Evolutionary conservation across 2,888 invertebrate species (phyloP).

Genomic region (Microchrysa polita): DNA sequence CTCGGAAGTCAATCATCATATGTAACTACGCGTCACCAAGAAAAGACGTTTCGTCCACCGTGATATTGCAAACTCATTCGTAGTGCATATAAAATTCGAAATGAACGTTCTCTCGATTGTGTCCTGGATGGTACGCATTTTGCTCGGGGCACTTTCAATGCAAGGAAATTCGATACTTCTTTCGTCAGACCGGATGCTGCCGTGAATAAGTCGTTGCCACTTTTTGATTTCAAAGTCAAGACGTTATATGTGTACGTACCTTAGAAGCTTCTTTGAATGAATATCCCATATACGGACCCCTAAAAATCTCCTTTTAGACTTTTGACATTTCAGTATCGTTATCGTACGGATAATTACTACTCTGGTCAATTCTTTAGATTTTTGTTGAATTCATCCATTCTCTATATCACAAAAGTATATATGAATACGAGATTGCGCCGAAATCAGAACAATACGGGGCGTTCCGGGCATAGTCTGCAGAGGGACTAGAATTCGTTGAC

Average conservation of each 20-base stretch:
- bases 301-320: conserved; percentile 24
- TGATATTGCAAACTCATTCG: neutral
- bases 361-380: neutral
- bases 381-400: neutral
- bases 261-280: conserved; percentile 8
- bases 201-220: conserved; percentile 36
- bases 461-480: neutral
- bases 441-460: conserved; percentile 21
- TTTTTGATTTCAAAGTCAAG: conserved; percentile 41
- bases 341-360: conserved; percentile 24
- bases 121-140: conserved; percentile 11
- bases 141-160: conserved; percentile 24
- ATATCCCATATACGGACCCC: neutral
- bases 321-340: neutral
- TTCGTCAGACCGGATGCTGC: conserved; percentile 30
- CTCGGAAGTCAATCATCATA: conserved; percentile 39
- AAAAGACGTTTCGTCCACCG: conserved; percentile 1
- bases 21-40: conserved; percentile 27
- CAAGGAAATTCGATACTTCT: conserved; percentile 33
- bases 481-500: neutral
- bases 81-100: neutral
- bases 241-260: conserved; percentile 6
- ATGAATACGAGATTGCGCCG: conserved; percentile 12
- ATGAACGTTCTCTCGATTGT: too few species aligned
- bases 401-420: neutral